A percentile compares a stretch with the other conserved stretches of the same genome.
phyloP scores from a whole-genome alignment of 2,797 vertebrate genomes.

The Tangara arthus region DNA sequence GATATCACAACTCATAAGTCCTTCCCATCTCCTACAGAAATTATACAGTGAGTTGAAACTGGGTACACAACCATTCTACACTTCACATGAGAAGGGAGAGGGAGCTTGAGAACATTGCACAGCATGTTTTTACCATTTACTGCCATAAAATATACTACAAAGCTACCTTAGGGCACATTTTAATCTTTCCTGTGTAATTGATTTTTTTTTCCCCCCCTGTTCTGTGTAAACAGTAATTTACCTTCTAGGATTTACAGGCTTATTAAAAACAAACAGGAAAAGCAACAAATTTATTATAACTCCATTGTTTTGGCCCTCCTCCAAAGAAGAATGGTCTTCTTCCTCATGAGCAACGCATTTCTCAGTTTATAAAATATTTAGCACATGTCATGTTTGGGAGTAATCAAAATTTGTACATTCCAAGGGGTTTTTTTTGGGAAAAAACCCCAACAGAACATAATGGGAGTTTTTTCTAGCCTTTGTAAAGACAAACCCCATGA shows the following conservation, averaged over 20 bases:
- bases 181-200: conserved; percentile 39
- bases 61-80: background rate
- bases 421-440: background rate
- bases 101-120: background rate
- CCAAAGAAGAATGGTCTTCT: background rate
- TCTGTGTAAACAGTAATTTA: conserved; percentile 49
- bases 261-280: conserved; percentile 24
- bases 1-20: background rate
- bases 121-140: background rate
- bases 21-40: background rate
- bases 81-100: background rate
- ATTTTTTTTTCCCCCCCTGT: background rate
- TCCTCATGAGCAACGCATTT: background rate
- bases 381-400: background rate
- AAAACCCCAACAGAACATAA: background rate
- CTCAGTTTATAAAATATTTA: background rate
- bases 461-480: background rate
- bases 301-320: background rate
- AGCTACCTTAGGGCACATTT: conserved; percentile 28
- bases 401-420: background rate
- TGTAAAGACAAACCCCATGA: background rate
- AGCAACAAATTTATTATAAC: background rate
- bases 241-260: conserved; percentile 17
- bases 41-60: background rate
- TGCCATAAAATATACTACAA: background rate